A percentile compares a stretch with the other conserved stretches of the same genome.
phyloP scores from a whole-genome alignment of 2,113 vertebrate species.

The Grallaria varia region DNA sequence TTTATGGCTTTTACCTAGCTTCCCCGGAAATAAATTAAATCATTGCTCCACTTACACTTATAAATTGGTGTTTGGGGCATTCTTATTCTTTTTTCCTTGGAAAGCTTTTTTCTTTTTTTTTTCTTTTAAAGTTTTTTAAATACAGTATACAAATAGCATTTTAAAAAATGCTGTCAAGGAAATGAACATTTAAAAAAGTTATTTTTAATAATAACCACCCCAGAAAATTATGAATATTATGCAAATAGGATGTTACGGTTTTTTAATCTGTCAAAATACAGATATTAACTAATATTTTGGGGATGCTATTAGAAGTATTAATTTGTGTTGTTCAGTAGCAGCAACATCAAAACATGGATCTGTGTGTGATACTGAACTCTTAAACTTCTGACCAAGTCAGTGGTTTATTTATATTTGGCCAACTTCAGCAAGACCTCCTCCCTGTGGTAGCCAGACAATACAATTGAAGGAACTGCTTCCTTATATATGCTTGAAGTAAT shows the following conservation, averaged over 20 bases:
- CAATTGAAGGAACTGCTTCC: neutral
- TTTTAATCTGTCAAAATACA: neutral
- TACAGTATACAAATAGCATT: accelerated
- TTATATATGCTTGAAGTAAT: neutral
- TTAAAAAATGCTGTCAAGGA: accelerated
- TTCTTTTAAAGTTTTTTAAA: neutral
- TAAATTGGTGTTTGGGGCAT: neutral
- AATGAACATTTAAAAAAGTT: neutral
- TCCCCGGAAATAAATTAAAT: neutral
- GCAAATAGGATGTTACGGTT: neutral
- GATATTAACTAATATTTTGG: neutral
- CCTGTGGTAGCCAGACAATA: neutral
- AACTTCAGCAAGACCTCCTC: neutral
- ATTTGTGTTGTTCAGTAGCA: neutral
- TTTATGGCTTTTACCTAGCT: neutral
- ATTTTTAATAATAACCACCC: neutral
- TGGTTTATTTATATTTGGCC: neutral
- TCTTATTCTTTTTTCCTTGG: no score
- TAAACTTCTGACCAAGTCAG: neutral
- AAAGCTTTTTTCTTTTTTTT: neutral
- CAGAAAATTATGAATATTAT: neutral
- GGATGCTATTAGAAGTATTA: neutral
- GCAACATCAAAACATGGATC: neutral
- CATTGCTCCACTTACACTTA: neutral
- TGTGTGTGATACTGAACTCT: neutral